Conservation (phyloP, 2,113 vertebrate genomes). For the Natator depressus region DNA sequence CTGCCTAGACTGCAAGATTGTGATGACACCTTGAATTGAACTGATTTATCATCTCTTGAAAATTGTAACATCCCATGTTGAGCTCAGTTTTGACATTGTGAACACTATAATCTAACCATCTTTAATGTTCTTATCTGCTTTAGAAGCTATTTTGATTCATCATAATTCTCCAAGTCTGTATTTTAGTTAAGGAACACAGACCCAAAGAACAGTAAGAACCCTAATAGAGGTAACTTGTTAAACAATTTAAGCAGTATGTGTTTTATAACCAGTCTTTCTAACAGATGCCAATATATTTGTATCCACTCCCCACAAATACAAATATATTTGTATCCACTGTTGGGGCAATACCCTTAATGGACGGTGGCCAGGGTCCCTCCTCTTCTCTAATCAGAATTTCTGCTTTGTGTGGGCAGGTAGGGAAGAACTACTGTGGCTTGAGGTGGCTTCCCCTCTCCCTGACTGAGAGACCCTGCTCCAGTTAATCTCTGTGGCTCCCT, state of each 20-base stretch:
- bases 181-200: not conserved
- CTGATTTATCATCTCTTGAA: conserved; percentile 16
- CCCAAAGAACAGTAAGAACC: not conserved
- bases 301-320: rapidly evolving
- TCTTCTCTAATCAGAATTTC: not conserved
- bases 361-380: not conserved
- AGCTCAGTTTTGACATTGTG: too few relatives aligned
- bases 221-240: not conserved
- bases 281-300: rapidly evolving
- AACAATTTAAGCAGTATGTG: not conserved
- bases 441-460: not conserved
- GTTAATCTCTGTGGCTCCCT: not conserved
- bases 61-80: too few relatives aligned
- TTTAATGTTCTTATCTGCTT: too few relatives aligned
- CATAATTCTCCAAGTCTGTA: not conserved
- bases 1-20: not conserved
- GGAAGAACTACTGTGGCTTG: not conserved
- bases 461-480: not conserved
- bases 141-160: not conserved
- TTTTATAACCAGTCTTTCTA: not conserved
- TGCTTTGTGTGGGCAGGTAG: not conserved
- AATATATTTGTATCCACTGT: rapidly evolving
- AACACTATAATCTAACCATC: too few relatives aligned
- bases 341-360: not conserved
- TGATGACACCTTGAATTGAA: not conserved